A percentile compares a stretch with the other conserved stretches of the same genome.
Evolutionary conservation across 2,888 invertebrate genomes (phyloP).

Genomic region (Archaeoteleia sp.): DNA sequence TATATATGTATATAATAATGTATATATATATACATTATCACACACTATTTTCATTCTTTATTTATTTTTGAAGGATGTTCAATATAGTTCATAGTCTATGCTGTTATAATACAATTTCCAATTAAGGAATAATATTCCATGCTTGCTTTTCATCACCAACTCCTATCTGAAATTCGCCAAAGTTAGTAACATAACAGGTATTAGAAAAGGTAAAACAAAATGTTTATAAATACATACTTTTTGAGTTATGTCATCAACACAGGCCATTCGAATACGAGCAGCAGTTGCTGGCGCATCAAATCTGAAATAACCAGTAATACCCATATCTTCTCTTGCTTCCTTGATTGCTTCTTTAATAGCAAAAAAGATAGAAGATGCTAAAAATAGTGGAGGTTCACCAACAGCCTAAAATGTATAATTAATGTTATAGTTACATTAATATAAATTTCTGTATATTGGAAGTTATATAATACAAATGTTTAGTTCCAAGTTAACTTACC

Average conservation of each 20-base stretch:
- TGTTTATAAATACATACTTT: constrained; percentile 78
- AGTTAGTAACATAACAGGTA: background rate
- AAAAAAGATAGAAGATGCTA: constrained; percentile 91
- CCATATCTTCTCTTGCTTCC: constrained; percentile 85
- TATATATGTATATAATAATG: too few relatives aligned
- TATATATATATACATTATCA: too few relatives aligned
- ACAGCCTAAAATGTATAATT: constrained; percentile 82
- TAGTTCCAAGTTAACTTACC: constrained; percentile 75
- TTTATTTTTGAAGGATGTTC: too few relatives aligned
- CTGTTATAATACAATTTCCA: too few relatives aligned
- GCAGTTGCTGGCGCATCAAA: constrained; percentile 92
- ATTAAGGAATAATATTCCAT: constrained; percentile 56
- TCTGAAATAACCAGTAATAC: constrained; percentile 78
- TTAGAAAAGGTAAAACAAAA: background rate
- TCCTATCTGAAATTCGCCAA: constrained; percentile 49
- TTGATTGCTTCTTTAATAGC: constrained; percentile 92
- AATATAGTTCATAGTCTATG: too few relatives aligned
- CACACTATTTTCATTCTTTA: too few relatives aligned
- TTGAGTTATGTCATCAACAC: constrained; percentile 87
- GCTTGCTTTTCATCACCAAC: constrained; percentile 56
- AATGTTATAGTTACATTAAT: background rate
- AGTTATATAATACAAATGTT: constrained; percentile 5
- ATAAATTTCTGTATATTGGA: background rate
- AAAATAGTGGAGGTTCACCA: constrained; percentile 95
- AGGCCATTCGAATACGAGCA: constrained; percentile 92